A percentile compares a stretch with the other conserved stretches of the same genome.
Evolutionary conservation across 2,113 vertebrate genomes (phyloP).

Genomic region (Narcine bancroftii): DNA sequence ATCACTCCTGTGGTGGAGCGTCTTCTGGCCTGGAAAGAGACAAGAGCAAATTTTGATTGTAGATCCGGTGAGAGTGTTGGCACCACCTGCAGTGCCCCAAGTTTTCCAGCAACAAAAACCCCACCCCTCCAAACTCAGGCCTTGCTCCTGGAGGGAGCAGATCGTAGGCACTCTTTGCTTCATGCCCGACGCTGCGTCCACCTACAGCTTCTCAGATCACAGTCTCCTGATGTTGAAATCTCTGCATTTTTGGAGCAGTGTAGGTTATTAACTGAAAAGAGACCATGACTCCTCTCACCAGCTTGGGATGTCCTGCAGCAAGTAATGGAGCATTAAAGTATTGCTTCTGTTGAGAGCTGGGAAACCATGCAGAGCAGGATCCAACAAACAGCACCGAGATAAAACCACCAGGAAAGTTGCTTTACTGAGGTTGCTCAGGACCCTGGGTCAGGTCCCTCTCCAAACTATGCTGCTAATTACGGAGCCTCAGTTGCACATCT

Average conservation of each 20-base stretch:
- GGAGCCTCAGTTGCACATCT: neutral
- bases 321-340: neutral
- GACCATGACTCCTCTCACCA: neutral
- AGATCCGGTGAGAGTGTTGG: neutral
- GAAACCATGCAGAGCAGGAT: neutral
- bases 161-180: neutral
- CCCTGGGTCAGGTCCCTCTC: neutral
- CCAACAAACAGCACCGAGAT: neutral
- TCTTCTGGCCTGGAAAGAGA: constrained; percentile 70
- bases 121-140: neutral
- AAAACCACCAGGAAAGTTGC: neutral
- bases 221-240: neutral
- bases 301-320: neutral
- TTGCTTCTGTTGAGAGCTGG: neutral
- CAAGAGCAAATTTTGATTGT: neutral
- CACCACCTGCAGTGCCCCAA: too few relatives aligned
- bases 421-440: neutral
- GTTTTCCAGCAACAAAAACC: neutral
- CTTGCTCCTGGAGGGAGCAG: neutral
- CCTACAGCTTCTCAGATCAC: neutral
- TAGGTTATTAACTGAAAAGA: neutral
- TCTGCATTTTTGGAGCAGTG: neutral
- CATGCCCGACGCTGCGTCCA: too few relatives aligned
- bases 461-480: neutral
- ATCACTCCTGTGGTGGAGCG: constrained; percentile 78